Evolutionary conservation across 2,113 vertebrate species (phyloP).

Genomic region (Urocolius indicus): DNA sequence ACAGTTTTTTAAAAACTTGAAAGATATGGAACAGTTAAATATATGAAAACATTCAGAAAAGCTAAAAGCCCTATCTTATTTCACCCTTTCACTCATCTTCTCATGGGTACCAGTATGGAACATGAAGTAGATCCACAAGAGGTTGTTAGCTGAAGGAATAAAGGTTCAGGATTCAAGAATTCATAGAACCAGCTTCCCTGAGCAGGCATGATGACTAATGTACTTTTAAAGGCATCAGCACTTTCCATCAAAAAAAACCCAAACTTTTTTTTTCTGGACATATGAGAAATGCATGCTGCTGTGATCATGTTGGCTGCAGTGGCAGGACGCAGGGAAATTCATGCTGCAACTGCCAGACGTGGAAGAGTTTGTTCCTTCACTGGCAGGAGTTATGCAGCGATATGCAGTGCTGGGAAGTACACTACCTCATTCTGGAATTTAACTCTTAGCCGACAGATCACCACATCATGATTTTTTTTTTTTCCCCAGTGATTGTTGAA

Average conservation of each 20-base stretch:
- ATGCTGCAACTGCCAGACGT: slow-evolving; percentile 11
- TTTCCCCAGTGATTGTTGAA: not conserved
- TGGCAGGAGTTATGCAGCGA: slow-evolving; percentile 36
- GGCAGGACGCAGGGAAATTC: slow-evolving; percentile 35
- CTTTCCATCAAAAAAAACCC: slow-evolving; percentile 16
- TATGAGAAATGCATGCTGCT: slow-evolving; percentile 1
- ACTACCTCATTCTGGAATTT: slow-evolving; percentile 57
- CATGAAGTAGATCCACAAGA: not conserved
- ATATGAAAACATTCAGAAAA: not conserved
- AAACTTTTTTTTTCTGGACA: not conserved
- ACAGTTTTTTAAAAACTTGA: not conserved
- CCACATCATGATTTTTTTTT: not conserved
- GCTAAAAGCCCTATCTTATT: not conserved
- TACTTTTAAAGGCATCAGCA: slow-evolving; percentile 1
- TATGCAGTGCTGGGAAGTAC: slow-evolving; percentile 23
- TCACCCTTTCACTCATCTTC: not conserved
- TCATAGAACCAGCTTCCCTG: not conserved
- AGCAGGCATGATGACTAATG: slow-evolving; percentile 22
- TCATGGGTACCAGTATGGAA: not conserved
- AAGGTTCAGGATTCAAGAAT: not conserved
- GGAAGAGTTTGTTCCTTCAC: slow-evolving; percentile 46
- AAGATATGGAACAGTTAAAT: not conserved
- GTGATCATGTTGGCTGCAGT: slow-evolving; percentile 27
- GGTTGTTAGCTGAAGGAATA: not conserved
- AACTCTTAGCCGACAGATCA: not conserved